Percentiles rank a stretch among this genome's conserved stretches.
Conservation (phyloP, 2,888 invertebrate genomes). For the Ligdia adustata region DNA sequence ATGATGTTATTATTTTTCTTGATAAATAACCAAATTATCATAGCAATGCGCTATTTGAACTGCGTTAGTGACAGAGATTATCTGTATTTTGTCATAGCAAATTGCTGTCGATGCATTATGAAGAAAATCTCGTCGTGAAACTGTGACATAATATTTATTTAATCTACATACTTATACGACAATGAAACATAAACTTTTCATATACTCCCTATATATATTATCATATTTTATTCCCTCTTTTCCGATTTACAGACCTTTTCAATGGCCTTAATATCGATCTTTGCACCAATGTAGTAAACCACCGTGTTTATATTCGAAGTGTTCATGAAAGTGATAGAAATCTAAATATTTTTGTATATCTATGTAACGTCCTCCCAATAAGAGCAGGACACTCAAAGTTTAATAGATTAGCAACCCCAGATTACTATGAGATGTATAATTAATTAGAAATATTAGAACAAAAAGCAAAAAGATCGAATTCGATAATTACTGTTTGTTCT, state of each 20-base stretch:
- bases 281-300: constrained; percentile 68
- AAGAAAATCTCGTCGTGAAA: neutral
- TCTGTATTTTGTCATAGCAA: neutral
- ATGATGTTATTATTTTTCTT: no score
- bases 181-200: constrained; percentile 28
- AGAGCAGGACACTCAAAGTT: constrained; percentile 60
- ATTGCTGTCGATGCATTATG: neutral
- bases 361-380: constrained; percentile 34
- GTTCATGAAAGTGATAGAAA: constrained; percentile 79
- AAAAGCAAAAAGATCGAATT: neutral
- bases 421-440: constrained; percentile 19
- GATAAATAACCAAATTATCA: constrained; percentile 1
- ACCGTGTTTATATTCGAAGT: constrained; percentile 73
- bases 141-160: constrained; percentile 3
- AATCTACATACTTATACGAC: no score
- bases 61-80: no score
- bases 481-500: neutral
- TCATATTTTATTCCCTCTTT: constrained; percentile 37
- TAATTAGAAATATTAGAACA: no score
- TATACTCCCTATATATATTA: constrained; percentile 38
- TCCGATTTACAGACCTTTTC: constrained; percentile 23
- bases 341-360: constrained; percentile 77
- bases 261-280: constrained; percentile 44
- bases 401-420: constrained; percentile 50
- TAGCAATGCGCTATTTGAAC: neutral